phyloP scores from a whole-genome alignment of 2,113 vertebrate genomes.

The Protobothrops mucrosquamatus region DNA sequence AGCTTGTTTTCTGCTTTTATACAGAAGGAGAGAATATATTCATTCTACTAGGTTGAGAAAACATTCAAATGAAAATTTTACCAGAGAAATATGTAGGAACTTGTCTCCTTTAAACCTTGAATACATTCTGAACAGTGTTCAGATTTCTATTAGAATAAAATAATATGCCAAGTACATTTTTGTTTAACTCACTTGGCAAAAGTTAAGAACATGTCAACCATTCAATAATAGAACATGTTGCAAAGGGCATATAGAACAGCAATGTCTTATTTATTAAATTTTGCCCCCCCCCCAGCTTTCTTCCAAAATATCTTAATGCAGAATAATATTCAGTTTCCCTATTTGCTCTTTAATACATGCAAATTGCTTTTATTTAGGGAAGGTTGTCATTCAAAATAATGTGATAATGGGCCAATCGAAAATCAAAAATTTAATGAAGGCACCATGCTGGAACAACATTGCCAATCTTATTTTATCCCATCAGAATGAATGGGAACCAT shows the following conservation, averaged over 20 bases:
- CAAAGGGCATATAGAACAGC: not conserved
- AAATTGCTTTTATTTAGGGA: not conserved
- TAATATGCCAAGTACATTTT: not conserved
- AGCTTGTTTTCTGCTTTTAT: not conserved
- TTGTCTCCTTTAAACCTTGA: not conserved
- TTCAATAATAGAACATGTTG: not conserved
- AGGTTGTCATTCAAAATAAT: not conserved
- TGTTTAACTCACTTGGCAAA: not conserved
- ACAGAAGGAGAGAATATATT: not conserved
- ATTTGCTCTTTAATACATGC: not conserved
- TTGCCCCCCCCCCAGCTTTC: not conserved
- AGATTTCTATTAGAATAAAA: not conserved
- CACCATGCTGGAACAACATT: not conserved
- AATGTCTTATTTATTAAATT: not conserved
- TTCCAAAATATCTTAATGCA: not conserved
- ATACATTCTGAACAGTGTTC: not conserved
- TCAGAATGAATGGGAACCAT: not conserved
- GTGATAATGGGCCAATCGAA: not conserved
- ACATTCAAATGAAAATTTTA: not conserved
- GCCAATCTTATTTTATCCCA: not conserved
- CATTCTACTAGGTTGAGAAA: not conserved
- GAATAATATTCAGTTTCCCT: not conserved
- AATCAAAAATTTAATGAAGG: not conserved
- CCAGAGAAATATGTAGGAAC: not conserved
- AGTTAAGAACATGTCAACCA: not conserved